These are phyloP conservation scores for Mylabris phalerata DNA, from an alignment of 1,140 invertebrate genomes.

Conservation along the genomic window DNA sequence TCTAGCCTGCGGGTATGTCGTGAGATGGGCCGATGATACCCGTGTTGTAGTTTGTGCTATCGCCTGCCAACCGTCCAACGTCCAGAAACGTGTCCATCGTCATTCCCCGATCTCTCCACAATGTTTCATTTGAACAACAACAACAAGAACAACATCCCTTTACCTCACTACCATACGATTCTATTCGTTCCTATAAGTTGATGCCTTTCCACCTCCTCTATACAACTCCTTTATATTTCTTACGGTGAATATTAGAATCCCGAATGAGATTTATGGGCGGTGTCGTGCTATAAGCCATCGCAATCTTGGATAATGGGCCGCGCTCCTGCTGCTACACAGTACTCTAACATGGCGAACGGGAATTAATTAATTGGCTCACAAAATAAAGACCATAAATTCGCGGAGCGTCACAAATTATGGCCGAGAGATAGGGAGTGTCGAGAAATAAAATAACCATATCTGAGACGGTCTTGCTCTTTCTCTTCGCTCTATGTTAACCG, in stretches of 20 bases:
- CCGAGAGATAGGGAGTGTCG: slow-evolving; percentile 40
- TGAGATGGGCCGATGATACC: slow-evolving; percentile 12
- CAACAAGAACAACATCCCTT: background rate
- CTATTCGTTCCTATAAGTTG: background rate
- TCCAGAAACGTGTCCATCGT: slow-evolving; percentile 10
- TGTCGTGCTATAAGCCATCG: slow-evolving; percentile 39
- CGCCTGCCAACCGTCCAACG: slow-evolving; percentile 1
- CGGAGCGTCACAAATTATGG: slow-evolving; percentile 43
- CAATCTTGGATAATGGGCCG: slow-evolving; percentile 41
- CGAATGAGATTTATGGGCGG: slow-evolving; percentile 38
- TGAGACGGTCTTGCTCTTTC: slow-evolving; percentile 5
- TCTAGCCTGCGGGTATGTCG: slow-evolving; percentile 1
- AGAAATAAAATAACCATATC: slow-evolving; percentile 44
- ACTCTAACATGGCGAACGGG: slow-evolving; percentile 35
- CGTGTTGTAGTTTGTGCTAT: slow-evolving; percentile 4
- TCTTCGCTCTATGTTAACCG: background rate
- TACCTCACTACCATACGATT: slow-evolving; percentile 6
- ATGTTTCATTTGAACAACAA: background rate
- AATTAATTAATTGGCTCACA: slow-evolving; percentile 45
- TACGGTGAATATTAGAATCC: slow-evolving; percentile 36
- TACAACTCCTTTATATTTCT: slow-evolving; percentile 12
- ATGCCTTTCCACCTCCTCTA: background rate
- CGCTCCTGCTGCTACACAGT: slow-evolving; percentile 18
- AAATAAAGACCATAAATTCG: slow-evolving; percentile 45
- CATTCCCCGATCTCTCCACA: background rate